Evolutionary conservation across 2,797 vertebrate genomes (phyloP).

Genomic region (Otolemur crassicaudatus): DNA sequence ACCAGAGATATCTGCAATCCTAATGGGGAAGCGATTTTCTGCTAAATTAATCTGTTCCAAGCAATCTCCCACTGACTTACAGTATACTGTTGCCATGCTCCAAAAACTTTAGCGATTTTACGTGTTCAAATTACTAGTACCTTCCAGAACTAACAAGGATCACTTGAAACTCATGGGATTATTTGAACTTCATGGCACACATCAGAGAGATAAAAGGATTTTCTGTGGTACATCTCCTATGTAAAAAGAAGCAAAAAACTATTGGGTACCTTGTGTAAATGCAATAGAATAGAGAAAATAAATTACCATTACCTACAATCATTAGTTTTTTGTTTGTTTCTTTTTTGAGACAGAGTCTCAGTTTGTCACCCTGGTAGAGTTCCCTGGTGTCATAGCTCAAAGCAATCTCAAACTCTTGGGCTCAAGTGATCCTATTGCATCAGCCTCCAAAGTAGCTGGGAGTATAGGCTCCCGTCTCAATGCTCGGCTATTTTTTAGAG

Average conservation of each 20-base stretch:
- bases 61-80: constrained; percentile 36
- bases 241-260: neutral
- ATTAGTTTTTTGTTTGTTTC: neutral
- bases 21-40: constrained; percentile 51
- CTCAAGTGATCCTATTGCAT: no score
- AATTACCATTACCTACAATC: neutral
- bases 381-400: no score
- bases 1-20: neutral
- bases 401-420: no score
- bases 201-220: neutral
- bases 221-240: neutral
- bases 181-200: neutral
- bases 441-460: no score
- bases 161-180: neutral
- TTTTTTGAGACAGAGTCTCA: no score
- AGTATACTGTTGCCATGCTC: constrained; percentile 20
- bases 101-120: constrained; percentile 69
- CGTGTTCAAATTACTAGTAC: constrained; percentile 44
- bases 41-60: constrained; percentile 55
- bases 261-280: neutral
- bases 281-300: neutral
- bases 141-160: neutral
- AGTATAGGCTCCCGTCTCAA: no score
- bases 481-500: no score
- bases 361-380: no score